Evolutionary conservation across 2,888 invertebrate genomes (phyloP), one percentile per base, ranked within the genome.

Genomic region (Apodemia duryi): DNA sequence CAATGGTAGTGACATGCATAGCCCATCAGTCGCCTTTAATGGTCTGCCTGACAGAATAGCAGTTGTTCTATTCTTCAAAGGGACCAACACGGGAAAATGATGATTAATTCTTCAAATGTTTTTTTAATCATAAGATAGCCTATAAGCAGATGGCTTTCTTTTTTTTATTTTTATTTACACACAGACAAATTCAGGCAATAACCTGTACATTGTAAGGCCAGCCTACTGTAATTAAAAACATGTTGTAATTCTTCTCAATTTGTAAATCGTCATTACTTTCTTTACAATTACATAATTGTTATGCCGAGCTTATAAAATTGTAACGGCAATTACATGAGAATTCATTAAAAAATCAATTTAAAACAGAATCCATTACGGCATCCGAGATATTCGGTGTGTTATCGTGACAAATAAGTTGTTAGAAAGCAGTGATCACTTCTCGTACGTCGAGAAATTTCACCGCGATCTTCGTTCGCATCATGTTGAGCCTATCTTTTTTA

Each of bases 341-440:
- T 57, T 57, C 11, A 57, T 57, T 57, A 57, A 57, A 60, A 60
- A 60, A n/a, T 60, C 32, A 60, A 60, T 32, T 60, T 32, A 35
- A 60, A 32, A 46, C 46, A 13, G 49, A 57, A 13, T 32, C 57
- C 13, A 60, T 60, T 60, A 60, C n/a, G 57, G 57, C 13, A 60
- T 60, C 57, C 32, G 29, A 60, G 57, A 60, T 60, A 60, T 60
- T 60, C 57, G 57, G 57, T 60, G 35, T 60, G 32, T 51, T 51
- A 51, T 60, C 57, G 57, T 60, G 57, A 13, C 57, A 32, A 11
- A 11, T 29, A 29, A 57, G 57, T 57, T 9, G 52, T 54, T 60
- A 60, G 57, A 60, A 60, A 60, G 57, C 57, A 57, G 54, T 32
- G 11, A 60, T 60, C 57, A 57, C 29, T 32, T 51, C 35, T 60